Evolutionary conservation across 1,140 invertebrate species (phyloP).

Genomic region (Drosophila persimilis): DNA sequence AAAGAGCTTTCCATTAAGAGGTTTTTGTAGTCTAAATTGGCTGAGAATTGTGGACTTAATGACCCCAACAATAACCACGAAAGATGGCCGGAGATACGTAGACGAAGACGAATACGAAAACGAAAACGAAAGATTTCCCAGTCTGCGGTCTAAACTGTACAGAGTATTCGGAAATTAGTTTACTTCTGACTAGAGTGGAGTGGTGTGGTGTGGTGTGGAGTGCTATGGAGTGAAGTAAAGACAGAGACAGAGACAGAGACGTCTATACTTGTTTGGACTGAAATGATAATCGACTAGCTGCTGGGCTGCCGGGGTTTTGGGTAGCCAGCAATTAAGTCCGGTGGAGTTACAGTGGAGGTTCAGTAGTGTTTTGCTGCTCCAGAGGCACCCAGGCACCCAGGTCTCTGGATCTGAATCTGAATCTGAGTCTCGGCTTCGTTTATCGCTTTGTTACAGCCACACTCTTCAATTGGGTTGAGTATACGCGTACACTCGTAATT

Average conservation of each 20-base stretch:
- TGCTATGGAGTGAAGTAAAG: too few relatives aligned
- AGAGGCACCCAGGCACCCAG: conserved; percentile 26
- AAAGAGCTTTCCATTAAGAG: conserved; percentile 34
- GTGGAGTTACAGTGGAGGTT: conserved; percentile 19
- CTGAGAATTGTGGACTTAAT: conserved; percentile 38
- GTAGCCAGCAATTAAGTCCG: conserved; percentile 35
- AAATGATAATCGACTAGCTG: conserved; percentile 47
- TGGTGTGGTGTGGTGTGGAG: too few relatives aligned
- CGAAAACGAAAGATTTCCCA: conserved; percentile 24
- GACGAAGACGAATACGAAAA: conserved; percentile 7
- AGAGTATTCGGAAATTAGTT: conserved; percentile 35
- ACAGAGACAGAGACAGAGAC: conserved; percentile 1
- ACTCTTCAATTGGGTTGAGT: conserved; percentile 2
- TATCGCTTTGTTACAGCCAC: conserved; percentile 11
- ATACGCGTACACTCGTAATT: conserved; percentile 16
- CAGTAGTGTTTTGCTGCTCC: conserved; percentile 33
- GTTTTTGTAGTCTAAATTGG: conserved; percentile 33
- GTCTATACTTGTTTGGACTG: conserved; percentile 23
- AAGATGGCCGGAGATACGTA: conserved; percentile 3
- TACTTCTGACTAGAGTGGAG: conserved; percentile 1
- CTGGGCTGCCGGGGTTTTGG: conserved; percentile 32
- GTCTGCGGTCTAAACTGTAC: conserved; percentile 20
- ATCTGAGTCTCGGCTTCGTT: conserved; percentile 13
- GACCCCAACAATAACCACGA: conserved; percentile 8
- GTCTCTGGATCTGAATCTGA: conserved; percentile 1